Percentiles rank a stretch among this genome's conserved stretches.
These are phyloP conservation scores for Oryzias curvinotus DNA, from an alignment of 2,113 vertebrate species.

Conservation along the genomic window DNA sequence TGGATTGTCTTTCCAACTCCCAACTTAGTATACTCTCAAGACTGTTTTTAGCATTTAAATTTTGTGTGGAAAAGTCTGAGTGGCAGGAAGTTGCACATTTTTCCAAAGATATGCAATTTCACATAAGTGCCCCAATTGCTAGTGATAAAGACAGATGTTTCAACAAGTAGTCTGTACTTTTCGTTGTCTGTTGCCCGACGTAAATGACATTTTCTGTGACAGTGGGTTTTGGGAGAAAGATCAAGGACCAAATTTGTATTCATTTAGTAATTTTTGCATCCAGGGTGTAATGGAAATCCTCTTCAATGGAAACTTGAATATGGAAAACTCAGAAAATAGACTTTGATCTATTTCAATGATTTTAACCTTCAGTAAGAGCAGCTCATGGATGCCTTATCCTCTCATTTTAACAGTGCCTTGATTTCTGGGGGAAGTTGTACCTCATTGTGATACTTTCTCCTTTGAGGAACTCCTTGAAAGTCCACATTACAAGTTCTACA, in stretches of 20 bases:
- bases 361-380: conserved; percentile 12
- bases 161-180: not conserved
- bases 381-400: conserved; percentile 30
- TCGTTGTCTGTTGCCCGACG: conserved; percentile 13
- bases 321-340: conserved; percentile 41
- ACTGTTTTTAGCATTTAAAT: not conserved
- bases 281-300: conserved; percentile 24
- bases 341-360: conserved; percentile 27
- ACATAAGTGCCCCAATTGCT: not conserved
- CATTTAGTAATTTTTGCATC: not conserved
- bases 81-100: not conserved
- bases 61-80: conserved; percentile 5
- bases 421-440: conserved; percentile 30
- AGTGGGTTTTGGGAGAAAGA: not conserved
- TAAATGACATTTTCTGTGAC: conserved; percentile 14
- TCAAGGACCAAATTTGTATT: not conserved
- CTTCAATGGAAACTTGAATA: conserved; percentile 52
- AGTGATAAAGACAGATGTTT: no score
- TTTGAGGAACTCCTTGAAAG: conserved; percentile 6
- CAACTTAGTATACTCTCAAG: not conserved
- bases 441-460: conserved; percentile 17
- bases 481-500: conserved; percentile 12
- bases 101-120: not conserved
- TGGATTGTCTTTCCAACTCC: conserved; percentile 6
- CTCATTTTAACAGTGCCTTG: conserved; percentile 24